Base-by-base conservation (phyloP, 2,888 invertebrate species). In the Caenorhabditis sp. region DNA sequence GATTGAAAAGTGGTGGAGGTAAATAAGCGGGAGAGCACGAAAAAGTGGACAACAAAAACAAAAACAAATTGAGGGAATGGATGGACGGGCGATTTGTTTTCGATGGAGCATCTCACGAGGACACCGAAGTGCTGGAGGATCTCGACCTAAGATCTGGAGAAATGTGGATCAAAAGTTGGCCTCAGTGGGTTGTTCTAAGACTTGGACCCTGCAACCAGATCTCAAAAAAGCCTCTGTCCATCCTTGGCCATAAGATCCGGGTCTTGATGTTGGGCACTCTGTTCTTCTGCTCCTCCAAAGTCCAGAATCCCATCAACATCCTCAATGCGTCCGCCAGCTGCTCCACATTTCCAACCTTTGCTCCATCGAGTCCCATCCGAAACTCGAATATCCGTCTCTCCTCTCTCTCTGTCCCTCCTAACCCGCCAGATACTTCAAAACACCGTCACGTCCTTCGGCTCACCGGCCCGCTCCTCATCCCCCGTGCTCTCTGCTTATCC, bases 401-500 rank as follows among this genome's bases (percentile, higher is more conserved):
- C 22, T 2, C 39, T 27, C 27, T 15, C 53, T 7, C 35, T 32
- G 35, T 35, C 35, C 27, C 17, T 9, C 24, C 32, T 27, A 27
- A 13, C 52, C n/a, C 22, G 24, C 35, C 37, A 8, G 43, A 59
- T 61, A 70, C 59, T 70, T 61, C 70, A 59, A 59, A 59, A 61
- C 70, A 59, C 50, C 58, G 45, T 56, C 65, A 53, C 55, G 55
- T 22, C 41, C 55, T 37, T 63, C 48, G 26, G 5, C 22, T 35
- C 53, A n/a, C n/a, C n/a, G n/a, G n/a, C n/a, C n/a, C n/a, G n/a
- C 35, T 35, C 35, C 9, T 9, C 9, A 2, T 35, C 35, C 9
- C 35, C 13, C 9, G 9, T 13, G 37, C 62, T 50, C 24, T 20
- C 39, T 39, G 15, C n/a, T 39, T 17, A 32, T 53, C 50, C 53